Evolutionary conservation across 2,888 invertebrate species (phyloP).

Genomic region (Agriopis leucophaearia): DNA sequence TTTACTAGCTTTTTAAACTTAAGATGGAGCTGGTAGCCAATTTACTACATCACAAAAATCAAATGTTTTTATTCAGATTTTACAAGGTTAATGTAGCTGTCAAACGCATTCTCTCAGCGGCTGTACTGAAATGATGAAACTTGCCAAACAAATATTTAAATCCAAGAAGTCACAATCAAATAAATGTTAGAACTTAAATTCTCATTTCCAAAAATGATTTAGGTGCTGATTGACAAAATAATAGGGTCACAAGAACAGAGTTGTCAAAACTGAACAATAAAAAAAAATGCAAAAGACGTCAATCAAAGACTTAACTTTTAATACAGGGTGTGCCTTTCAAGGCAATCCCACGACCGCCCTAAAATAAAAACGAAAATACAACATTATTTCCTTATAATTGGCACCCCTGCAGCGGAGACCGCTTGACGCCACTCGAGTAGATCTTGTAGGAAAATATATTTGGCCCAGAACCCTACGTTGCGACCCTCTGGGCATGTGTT

Average conservation of each 20-base stretch:
- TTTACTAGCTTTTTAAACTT: too few species aligned
- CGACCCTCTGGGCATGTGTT: conserved; percentile 67
- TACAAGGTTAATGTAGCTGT: too few species aligned
- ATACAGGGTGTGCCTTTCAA: conserved; percentile 82
- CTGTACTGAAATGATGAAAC: too few species aligned
- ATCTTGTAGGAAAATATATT: conserved; percentile 82
- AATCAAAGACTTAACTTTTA: conserved; percentile 81
- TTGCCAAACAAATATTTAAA: too few species aligned
- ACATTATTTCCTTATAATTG: conserved; percentile 84
- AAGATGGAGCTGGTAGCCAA: too few species aligned
- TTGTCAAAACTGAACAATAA: conserved; percentile 77
- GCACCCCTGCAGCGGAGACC: conserved; percentile 80
- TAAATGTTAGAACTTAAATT: neutral
- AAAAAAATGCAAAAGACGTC: conserved; percentile 75
- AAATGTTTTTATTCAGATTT: too few species aligned
- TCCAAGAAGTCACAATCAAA: too few species aligned
- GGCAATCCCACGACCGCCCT: conserved; percentile 85
- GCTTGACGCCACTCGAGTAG: conserved; percentile 81
- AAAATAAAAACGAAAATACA: conserved; percentile 84
- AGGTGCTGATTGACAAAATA: conserved; percentile 51
- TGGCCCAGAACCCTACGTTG: conserved; percentile 60
- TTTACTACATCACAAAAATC: too few species aligned
- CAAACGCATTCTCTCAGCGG: too few species aligned
- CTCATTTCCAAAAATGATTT: conserved; percentile 23
- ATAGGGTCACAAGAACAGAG: conserved; percentile 59